Conservation (phyloP, 2,888 invertebrate species). For the Drosophila niveifrons region DNA sequence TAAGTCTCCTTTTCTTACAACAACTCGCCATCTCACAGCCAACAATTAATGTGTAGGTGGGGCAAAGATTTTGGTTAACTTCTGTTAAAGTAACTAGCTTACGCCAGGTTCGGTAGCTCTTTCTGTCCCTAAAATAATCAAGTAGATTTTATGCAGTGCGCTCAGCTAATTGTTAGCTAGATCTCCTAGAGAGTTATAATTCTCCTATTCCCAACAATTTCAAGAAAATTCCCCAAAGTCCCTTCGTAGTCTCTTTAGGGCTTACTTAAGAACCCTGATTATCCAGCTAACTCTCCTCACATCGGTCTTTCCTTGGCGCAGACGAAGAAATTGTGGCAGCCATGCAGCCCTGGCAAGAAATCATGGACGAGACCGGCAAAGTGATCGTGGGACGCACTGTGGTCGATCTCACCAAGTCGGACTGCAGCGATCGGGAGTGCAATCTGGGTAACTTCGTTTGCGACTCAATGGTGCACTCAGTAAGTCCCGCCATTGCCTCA, state of each 20-base stretch:
- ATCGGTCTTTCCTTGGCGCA: constrained; percentile 72
- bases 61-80: too few species aligned
- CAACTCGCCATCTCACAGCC: too few species aligned
- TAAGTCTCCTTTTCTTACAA: constrained; percentile 75
- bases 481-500: constrained; percentile 81
- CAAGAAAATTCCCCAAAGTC: too few species aligned
- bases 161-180: too few species aligned
- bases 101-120: too few species aligned
- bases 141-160: too few species aligned
- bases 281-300: not conserved
- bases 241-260: not conserved
- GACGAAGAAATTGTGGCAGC: constrained; percentile 88
- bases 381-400: constrained; percentile 87
- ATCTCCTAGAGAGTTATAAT: too few species aligned
- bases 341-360: constrained; percentile 87
- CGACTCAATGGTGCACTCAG: constrained; percentile 89
- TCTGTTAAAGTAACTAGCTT: too few species aligned
- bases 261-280: not conserved
- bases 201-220: too few species aligned
- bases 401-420: constrained; percentile 87
- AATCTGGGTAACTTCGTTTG: constrained; percentile 91
- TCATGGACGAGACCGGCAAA: constrained; percentile 87
- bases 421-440: constrained; percentile 89
- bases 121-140: too few species aligned
- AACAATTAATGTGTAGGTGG: too few species aligned